These are phyloP conservation scores for Lamprologus speciosus DNA, from an alignment of 2,113 vertebrate genomes.

Conservation along the genomic window DNA sequence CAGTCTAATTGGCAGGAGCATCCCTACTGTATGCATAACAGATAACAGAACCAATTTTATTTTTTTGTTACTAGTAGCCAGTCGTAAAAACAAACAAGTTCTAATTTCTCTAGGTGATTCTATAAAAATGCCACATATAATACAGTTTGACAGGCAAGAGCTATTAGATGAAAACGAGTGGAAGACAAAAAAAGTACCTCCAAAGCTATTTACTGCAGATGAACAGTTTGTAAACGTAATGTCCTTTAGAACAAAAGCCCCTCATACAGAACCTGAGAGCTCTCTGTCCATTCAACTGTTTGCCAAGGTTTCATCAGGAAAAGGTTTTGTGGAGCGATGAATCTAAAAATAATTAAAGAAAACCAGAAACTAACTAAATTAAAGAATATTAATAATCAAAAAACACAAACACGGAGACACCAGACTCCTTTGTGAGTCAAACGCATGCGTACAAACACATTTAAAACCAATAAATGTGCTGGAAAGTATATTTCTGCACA, in stretches of 20 bases:
- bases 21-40: neutral
- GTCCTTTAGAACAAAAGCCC: neutral
- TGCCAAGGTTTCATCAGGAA: neutral
- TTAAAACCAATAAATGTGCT: neutral
- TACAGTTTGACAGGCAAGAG: neutral
- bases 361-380: neutral
- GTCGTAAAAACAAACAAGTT: neutral
- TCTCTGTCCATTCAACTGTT: neutral
- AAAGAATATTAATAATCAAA: neutral
- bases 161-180: neutral
- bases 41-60: neutral
- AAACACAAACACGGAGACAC: neutral
- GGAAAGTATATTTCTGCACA: neutral
- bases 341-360: neutral
- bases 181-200: neutral
- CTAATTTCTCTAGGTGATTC: neutral
- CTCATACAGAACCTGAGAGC: neutral
- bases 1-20: neutral
- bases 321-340: neutral
- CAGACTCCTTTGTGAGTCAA: neutral
- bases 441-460: neutral
- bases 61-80: neutral
- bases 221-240: neutral
- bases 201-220: neutral
- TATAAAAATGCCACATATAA: neutral